Conservation (phyloP, 2,888 invertebrate species). For the Mylabris sibirica region DNA sequence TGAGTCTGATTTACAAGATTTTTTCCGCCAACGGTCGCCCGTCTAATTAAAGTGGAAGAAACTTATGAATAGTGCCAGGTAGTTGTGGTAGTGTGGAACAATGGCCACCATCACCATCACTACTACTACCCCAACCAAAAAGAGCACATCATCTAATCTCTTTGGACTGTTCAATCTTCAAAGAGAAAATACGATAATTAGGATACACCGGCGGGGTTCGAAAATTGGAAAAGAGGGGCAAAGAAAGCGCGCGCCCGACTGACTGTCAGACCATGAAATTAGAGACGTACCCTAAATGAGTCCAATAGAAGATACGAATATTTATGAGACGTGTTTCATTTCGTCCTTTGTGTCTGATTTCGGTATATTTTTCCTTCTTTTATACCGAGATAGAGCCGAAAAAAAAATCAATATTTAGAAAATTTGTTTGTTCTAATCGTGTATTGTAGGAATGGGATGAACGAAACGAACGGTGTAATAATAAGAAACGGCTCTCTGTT, state of each 20-base stretch:
- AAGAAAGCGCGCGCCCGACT: constrained; percentile 50
- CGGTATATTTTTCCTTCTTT: not conserved
- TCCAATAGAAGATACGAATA: constrained; percentile 54
- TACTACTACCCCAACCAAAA: too few species aligned
- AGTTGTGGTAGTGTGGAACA: constrained; percentile 24
- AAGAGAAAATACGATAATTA: constrained; percentile 59
- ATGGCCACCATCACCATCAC: constrained; percentile 1
- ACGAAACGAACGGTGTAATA: not conserved
- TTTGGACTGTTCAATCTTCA: constrained; percentile 48
- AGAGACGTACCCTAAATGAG: constrained; percentile 52
- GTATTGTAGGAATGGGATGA: not conserved
- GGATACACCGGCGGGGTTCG: constrained; percentile 53
- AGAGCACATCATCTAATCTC: constrained; percentile 46
- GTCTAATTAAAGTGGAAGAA: constrained; percentile 27
- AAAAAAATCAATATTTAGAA: not conserved
- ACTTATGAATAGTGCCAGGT: constrained; percentile 39
- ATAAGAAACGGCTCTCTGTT: constrained; percentile 13
- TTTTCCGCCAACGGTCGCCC: constrained; percentile 28
- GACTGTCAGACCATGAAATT: constrained; percentile 59
- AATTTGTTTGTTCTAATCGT: constrained; percentile 8
- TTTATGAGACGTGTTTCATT: constrained; percentile 46
- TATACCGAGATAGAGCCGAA: too few species aligned
- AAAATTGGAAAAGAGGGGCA: constrained; percentile 54
- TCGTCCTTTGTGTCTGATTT: not conserved
- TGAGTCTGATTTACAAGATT: constrained; percentile 33